Evolutionary conservation across 2,888 invertebrate species (phyloP).

Genomic region (Stenotaenia linearis): DNA sequence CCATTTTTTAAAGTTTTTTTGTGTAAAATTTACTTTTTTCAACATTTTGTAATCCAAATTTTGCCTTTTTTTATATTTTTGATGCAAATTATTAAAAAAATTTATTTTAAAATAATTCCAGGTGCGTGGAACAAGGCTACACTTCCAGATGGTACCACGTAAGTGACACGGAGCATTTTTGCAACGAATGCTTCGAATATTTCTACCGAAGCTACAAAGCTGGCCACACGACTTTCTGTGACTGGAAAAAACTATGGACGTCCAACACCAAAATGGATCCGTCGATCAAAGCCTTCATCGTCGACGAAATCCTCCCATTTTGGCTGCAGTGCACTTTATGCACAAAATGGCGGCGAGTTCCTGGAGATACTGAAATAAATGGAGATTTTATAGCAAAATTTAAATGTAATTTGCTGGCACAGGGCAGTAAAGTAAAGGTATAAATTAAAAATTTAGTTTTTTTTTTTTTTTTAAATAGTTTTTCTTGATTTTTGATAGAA

Average conservation of each 20-base stretch:
- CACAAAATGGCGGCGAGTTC: slow-evolving; percentile 47
- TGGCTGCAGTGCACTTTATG: slow-evolving; percentile 48
- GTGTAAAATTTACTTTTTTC: too few relatives aligned
- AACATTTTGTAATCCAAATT: too few relatives aligned
- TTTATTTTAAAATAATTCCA: background rate
- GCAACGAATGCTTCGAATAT: slow-evolving; percentile 49
- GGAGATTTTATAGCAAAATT: slow-evolving; percentile 24
- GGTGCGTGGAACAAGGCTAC: slow-evolving; percentile 42
- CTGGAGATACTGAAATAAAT: slow-evolving; percentile 38
- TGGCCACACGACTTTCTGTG: slow-evolving; percentile 38
- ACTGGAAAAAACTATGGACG: slow-evolving; percentile 46
- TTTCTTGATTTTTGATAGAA: too few relatives aligned
- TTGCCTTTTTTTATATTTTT: too few relatives aligned
- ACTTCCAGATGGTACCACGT: slow-evolving; percentile 50
- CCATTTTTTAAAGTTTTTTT: too few relatives aligned
- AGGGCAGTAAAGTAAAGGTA: background rate
- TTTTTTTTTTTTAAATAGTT: too few relatives aligned
- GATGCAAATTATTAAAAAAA: too few relatives aligned
- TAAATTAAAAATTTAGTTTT: too few relatives aligned
- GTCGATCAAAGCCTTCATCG: slow-evolving; percentile 43
- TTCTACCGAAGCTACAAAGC: slow-evolving; percentile 44
- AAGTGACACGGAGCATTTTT: slow-evolving; percentile 49
- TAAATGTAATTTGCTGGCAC: background rate
- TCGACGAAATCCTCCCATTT: slow-evolving; percentile 46
- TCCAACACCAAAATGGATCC: slow-evolving; percentile 44